phyloP scores from a whole-genome alignment of 2,797 vertebrate genomes.

The Apogon talboti region DNA sequence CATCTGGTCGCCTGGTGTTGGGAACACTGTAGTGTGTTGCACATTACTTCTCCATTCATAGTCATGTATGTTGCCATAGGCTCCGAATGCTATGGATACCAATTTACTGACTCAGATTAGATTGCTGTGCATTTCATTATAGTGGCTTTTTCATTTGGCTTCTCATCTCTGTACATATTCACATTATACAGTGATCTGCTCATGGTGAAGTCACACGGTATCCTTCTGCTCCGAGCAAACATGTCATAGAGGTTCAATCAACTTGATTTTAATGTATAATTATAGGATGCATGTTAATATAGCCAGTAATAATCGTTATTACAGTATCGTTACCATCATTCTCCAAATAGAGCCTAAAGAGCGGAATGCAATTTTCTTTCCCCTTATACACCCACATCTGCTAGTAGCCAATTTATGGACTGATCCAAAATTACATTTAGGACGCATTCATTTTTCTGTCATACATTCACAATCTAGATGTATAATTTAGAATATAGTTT shows the following conservation, averaged over 20 bases:
- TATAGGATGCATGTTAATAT: neutral
- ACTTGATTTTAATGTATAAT: neutral
- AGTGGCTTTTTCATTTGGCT: neutral
- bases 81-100: neutral
- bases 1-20: too few species aligned
- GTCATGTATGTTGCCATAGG: neutral
- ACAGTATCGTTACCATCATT: conserved; percentile 1
- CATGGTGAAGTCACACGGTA: neutral
- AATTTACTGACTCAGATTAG: conserved; percentile 3
- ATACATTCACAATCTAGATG: neutral
- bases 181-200: neutral
- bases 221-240: neutral
- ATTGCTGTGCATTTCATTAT: neutral
- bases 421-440: neutral
- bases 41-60: neutral
- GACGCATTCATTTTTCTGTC: neutral
- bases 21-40: too few species aligned
- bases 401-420: neutral
- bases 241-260: neutral
- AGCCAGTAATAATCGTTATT: neutral
- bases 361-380: neutral
- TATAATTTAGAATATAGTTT: neutral
- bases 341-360: neutral
- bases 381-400: neutral
- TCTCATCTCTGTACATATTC: neutral